These are phyloP conservation scores for Drosophila leonis DNA, from an alignment of 2,888 invertebrate species.

Conservation along the genomic window DNA sequence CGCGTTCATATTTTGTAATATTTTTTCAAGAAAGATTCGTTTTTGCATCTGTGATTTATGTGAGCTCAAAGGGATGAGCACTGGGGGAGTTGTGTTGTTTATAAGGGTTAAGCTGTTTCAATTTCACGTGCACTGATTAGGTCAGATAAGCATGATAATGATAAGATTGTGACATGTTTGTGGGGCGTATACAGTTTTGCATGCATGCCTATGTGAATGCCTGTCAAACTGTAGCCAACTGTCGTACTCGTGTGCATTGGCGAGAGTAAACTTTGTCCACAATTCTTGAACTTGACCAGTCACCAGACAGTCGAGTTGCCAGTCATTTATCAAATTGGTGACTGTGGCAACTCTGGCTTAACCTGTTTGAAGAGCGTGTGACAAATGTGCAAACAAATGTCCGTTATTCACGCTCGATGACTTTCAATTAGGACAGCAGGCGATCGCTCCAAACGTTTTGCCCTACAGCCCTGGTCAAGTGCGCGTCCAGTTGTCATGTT, in stretches of 20 bases:
- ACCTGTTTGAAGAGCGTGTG: slow-evolving; percentile 69
- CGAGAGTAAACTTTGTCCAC: slow-evolving; percentile 42
- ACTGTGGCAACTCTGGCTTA: slow-evolving; percentile 39
- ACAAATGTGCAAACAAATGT: slow-evolving; percentile 58
- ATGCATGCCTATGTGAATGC: not conserved
- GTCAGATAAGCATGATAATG: slow-evolving; percentile 72
- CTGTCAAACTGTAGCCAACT: slow-evolving; percentile 54
- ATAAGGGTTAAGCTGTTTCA: slow-evolving; percentile 80
- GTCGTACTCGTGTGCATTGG: slow-evolving; percentile 67
- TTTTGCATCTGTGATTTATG: slow-evolving; percentile 51
- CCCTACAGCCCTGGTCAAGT: slow-evolving; percentile 31
- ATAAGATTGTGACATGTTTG: slow-evolving; percentile 71
- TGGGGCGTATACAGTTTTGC: slow-evolving; percentile 45
- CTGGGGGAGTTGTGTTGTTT: slow-evolving; percentile 57
- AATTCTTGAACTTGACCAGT: slow-evolving; percentile 55
- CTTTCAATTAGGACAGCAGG: slow-evolving; percentile 72
- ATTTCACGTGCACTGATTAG: slow-evolving; percentile 74
- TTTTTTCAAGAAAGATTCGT: slow-evolving; percentile 54
- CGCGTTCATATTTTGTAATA: slow-evolving; percentile 73
- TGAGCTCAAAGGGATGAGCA: slow-evolving; percentile 44
- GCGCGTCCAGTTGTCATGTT: slow-evolving; percentile 54
- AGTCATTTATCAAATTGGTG: slow-evolving; percentile 66
- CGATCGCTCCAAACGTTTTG: slow-evolving; percentile 24
- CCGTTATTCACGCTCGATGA: slow-evolving; percentile 71
- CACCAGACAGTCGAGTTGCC: slow-evolving; percentile 16